Base-by-base conservation (phyloP, 2,888 invertebrate species). In the Oscheius sp. region DNA sequence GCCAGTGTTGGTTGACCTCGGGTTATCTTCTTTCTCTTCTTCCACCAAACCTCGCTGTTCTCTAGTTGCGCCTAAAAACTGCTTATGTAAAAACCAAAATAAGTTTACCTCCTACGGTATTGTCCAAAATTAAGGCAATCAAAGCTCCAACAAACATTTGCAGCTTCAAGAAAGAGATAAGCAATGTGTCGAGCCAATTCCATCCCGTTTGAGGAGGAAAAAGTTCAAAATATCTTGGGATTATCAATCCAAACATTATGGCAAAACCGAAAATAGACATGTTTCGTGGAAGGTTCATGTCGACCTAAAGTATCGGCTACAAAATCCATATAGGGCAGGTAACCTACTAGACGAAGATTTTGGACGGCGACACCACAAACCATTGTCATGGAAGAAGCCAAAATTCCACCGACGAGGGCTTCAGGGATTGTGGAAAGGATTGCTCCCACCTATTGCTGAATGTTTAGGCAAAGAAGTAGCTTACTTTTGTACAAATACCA, bases 241-340 rank as follows among this genome's bases (percentile, higher is more conserved):
- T 80, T 63, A 88, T 91, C 90, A 95, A 89, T 2, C 95, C 95
- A 86, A 94, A 93, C 90, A 95, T 94, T 75, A 95, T 91, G 1
- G 95, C 94, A 85, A 95, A 92, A 21, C 95, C 95, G 43, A 95
- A 91, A 80, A 95, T 93, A 89, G 95, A 95, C 55, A 95, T 91
- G 90, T 95, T 95, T 69, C 95, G 91, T 0, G 94, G 92, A 29
- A 94, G 94, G 88, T 94, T 93, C 78, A 95, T 89, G 86, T 95
- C 92, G 49, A 95, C 93, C 87, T 93, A 27, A 35, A 72, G 27
- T n/a, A 25, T 5, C 25, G 18, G 46, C 45, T 69, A 55, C 27
- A 52, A 25, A 41, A 18, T 7, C 41, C 23, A 23, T n/a, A n/a
- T 21, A 23, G 16, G 16, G 25, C n/a, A 12, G 16, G 12, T 53